These are phyloP conservation scores for Epinephelus fuscoguttatus DNA, from an alignment of 2,113 vertebrate genomes.

Conservation along the genomic window DNA sequence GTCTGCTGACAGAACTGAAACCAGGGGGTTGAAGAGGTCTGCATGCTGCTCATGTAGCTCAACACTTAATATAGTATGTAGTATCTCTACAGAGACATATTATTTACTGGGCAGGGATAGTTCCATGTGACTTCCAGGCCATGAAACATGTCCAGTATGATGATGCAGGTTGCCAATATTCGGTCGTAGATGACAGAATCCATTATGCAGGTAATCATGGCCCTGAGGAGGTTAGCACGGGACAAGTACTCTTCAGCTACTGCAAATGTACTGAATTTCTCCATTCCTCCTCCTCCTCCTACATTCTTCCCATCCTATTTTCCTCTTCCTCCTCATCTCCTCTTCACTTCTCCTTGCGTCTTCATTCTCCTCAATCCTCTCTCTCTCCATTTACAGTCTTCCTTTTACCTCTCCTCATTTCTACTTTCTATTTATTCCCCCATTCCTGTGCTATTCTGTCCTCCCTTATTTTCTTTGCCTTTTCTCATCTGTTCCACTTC, in stretches of 20 bases:
- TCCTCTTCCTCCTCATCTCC: background rate
- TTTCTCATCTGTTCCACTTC: slow-evolving; percentile 21
- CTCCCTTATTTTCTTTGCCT: slow-evolving; percentile 12
- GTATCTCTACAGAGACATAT: background rate
- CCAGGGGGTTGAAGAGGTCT: background rate
- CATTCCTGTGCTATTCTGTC: background rate
- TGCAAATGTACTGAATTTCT: slow-evolving; percentile 3
- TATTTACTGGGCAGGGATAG: background rate
- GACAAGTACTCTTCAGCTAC: slow-evolving; percentile 19
- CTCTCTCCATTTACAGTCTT: background rate
- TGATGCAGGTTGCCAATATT: slow-evolving; percentile 33
- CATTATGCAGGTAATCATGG: slow-evolving; percentile 23
- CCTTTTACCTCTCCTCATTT: slow-evolving; percentile 4
- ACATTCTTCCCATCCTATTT: background rate
- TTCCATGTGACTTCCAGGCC: background rate
- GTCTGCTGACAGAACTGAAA: background rate
- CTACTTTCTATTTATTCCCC: slow-evolving; percentile 14
- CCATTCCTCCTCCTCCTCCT: background rate
- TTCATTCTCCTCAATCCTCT: too few species aligned
- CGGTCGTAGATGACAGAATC: slow-evolving; percentile 17
- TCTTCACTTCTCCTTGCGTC: background rate
- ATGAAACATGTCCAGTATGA: slow-evolving; percentile 40
- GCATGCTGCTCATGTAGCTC: background rate
- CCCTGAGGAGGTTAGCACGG: slow-evolving; percentile 14
- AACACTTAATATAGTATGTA: background rate